phyloP scores from a whole-genome alignment of 1,140 invertebrate species.

The Sarcophaga bullata region DNA sequence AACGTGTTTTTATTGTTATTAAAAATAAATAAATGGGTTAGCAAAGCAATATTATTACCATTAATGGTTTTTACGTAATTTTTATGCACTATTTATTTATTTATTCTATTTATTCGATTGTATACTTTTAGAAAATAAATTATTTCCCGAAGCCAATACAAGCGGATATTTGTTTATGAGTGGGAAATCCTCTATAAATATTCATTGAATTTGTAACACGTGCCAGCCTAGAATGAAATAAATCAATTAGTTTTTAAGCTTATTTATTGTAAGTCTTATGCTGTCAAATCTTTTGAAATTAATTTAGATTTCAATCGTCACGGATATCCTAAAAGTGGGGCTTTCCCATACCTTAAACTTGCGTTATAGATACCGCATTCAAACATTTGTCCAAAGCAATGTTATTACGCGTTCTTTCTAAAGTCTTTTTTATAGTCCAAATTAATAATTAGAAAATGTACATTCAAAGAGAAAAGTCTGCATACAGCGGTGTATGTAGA shows the following conservation, averaged over 20 bases:
- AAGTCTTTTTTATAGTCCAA: too few species aligned
- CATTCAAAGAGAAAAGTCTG: too few species aligned
- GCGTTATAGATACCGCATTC: too few species aligned
- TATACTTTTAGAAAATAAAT: too few species aligned
- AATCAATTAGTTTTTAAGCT: conserved; percentile 8
- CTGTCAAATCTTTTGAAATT: neutral
- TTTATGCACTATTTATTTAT: neutral
- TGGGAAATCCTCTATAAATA: conserved; percentile 9
- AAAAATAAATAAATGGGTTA: neutral
- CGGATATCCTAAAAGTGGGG: too few species aligned
- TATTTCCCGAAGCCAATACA: neutral
- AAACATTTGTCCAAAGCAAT: too few species aligned
- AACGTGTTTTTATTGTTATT: neutral
- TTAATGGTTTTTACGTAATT: neutral
- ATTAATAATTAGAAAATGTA: too few species aligned
- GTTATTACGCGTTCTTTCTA: too few species aligned
- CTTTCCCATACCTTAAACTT: too few species aligned
- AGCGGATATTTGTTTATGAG: too few species aligned
- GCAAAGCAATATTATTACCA: neutral
- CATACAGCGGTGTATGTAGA: too few species aligned
- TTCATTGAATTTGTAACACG: conserved; percentile 9
- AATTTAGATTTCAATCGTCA: neutral
- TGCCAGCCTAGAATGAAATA: neutral
- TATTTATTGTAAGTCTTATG: neutral
- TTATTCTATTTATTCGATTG: neutral